phyloP scores from a whole-genome alignment of 2,113 vertebrate genomes.

The Hirundichthys speculiger region DNA sequence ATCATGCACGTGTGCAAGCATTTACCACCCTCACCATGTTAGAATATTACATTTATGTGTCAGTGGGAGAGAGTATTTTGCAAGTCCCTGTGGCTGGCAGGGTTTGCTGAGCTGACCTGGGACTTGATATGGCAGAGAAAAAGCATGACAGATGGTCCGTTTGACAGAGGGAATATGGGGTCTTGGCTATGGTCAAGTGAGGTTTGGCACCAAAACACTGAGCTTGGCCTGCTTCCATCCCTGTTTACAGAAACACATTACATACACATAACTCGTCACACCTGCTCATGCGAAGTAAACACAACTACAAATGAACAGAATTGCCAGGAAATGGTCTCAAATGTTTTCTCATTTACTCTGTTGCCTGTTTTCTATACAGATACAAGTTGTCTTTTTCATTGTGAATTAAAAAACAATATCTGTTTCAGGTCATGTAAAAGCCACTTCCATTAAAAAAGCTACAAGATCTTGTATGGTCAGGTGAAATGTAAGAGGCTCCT shows the following conservation, averaged over 20 bases:
- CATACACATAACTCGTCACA: background rate
- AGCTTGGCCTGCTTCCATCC: slow-evolving; percentile 26
- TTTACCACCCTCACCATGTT: background rate
- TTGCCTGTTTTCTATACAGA: background rate
- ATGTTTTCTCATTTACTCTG: background rate
- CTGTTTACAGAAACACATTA: slow-evolving; percentile 7
- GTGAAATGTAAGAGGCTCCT: slow-evolving; percentile 37
- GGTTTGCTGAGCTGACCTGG: slow-evolving; percentile 46
- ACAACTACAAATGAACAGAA: background rate
- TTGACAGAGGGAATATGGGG: slow-evolving; percentile 52
- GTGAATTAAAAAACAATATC: too few species aligned
- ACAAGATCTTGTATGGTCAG: slow-evolving; percentile 22
- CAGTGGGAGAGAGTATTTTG: slow-evolving; percentile 22
- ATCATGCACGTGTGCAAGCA: background rate
- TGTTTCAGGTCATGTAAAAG: background rate
- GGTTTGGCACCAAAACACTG: slow-evolving; percentile 39
- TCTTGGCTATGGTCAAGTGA: slow-evolving; percentile 30
- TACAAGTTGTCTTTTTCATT: slow-evolving; percentile 10
- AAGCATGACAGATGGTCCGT: slow-evolving; percentile 56
- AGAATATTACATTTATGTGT: slow-evolving; percentile 31
- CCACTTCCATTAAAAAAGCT: background rate
- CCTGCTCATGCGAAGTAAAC: slow-evolving; percentile 6
- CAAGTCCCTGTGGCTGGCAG: slow-evolving; percentile 27
- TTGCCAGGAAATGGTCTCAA: background rate
- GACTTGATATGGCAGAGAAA: slow-evolving; percentile 30